Base-by-base conservation (phyloP, 1,140 invertebrate genomes). In the Ruditapes philippinarum region DNA sequence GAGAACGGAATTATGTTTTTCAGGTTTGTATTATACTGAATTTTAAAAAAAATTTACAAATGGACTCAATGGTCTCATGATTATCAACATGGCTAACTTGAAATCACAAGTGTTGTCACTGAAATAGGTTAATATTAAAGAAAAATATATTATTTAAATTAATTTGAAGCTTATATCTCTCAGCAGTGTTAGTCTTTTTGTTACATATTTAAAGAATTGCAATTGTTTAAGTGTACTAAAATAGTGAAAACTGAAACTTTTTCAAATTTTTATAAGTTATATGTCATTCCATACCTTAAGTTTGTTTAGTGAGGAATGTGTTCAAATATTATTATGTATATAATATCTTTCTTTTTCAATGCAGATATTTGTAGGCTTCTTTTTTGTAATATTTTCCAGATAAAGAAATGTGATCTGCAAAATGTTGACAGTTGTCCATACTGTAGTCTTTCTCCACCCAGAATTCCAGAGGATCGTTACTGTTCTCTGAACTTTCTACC, bases 401-500 rank as follows among this genome's bases (percentile, higher is more conserved):
- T 73, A 7, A 38, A 42, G 40, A 73, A 73, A n/a, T 73, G 68
- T 40, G 22, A 4, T 19, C 14, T 9, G 9, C 14, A 42, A 5
- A 65, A 19, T 65, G 62, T 14, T 9, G 38, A 42, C 22, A 42
- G 1, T 28, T 81, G 78, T 25, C 3, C 28, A 12, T 85, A 74
- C 49, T 85, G 83, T 57, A 60, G 31, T 12, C 22, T 85, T 11
- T 57, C 54, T 60, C 70, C 51, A 65, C 54, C 51, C 11, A 57
- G 88, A 65, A 79, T 82, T 65, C 33, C 65, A 70, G 0, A 19
- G n/a, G 73, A 62, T 2, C 31, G 42, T 38, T 78, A 79, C 70
- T 40, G 7, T 5, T 22, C 28, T 7, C 40, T 89, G 7, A 51
- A 78, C 25, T 74, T 49, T 25, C 36, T 87, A 17, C 78, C 68